These are phyloP conservation scores for Dicrostonyx torquatus DNA, from an alignment of 2,797 vertebrate species.

Conservation along the genomic window DNA sequence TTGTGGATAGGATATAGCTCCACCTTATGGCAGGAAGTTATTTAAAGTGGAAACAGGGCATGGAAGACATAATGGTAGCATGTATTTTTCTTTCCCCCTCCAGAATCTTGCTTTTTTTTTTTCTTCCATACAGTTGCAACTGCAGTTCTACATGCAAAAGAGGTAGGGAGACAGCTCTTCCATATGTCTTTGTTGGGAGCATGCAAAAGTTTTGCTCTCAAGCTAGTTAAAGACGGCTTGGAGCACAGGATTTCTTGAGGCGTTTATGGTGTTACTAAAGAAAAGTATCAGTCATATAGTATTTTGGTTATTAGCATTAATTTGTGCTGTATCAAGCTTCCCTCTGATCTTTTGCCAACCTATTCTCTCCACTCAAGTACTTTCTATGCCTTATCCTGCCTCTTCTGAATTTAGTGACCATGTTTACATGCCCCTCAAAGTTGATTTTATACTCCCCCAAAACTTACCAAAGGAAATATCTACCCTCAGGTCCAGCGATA, in stretches of 20 bases:
- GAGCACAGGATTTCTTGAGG: background rate
- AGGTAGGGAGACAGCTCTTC: background rate
- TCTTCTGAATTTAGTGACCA: background rate
- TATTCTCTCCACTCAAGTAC: background rate
- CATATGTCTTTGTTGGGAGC: background rate
- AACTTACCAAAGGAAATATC: background rate
- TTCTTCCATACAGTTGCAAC: background rate
- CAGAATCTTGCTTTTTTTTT: background rate
- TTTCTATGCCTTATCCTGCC: background rate
- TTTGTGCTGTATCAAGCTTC: background rate
- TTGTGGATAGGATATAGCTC: constrained; percentile 71
- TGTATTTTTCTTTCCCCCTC: no score
- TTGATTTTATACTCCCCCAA: constrained; percentile 15
- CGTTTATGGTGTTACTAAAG: background rate
- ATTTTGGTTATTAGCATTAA: background rate
- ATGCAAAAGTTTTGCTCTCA: background rate
- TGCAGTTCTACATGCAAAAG: background rate
- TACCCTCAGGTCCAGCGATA: background rate
- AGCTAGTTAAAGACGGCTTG: background rate
- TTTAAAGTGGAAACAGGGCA: constrained; percentile 25
- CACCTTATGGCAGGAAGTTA: constrained; percentile 73
- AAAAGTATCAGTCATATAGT: background rate
- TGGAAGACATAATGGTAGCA: constrained; percentile 29
- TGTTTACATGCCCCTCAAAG: background rate
- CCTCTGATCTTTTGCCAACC: background rate